Evolutionary conservation across 2,113 vertebrate species (phyloP), one percentile per base, ranked within the genome.

Genomic region (Smithornis capensis): DNA sequence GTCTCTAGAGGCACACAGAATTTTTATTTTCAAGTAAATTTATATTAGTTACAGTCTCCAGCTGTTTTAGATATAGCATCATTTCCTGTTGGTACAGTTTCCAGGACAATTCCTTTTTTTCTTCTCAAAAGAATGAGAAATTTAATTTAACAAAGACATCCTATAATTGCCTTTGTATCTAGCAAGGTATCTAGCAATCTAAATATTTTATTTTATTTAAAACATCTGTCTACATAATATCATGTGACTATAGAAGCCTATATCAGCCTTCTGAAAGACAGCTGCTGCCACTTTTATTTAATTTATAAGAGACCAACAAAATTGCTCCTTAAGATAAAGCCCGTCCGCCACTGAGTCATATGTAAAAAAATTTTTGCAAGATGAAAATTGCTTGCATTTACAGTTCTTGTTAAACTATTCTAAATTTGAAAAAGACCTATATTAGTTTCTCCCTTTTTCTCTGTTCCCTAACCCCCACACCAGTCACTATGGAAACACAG

Each of bases 21-120:
- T 97, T 98, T 98, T 98, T 98, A 97, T 98, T 98, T 98, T 97
- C 97, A 97, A 97, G 96, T 98, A 98, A 97, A 98, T 98, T 98
- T 97, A 97, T 98, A 98, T 98, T 96, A 97, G 97, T 98, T 98
- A 95, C 97, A 98, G 97, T 98, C 98, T 98, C 98, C 98, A 98
- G 98, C 98, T 98, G 98, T 96, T 98, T 98, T 97, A 97, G 97
- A 98, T 98, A 97, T 97, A 98, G 96, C 94, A 97, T 98, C 95
- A 98, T 98, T 98, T 98, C 98, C 98, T 98, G 98, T 98, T 97
- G 95, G 96, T 97, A 94, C 95, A 91, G 94, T 98, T 98, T 98
- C 97, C 97, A 96, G 96, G 95, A 97, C 95, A 97, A 97, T 97
- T 97, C 97, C 65, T 94, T 95, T 96, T 93, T 79, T 90, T 73